Evolutionary conservation across 2,888 invertebrate genomes (phyloP).

Genomic region (Podotricha telesiphe): DNA sequence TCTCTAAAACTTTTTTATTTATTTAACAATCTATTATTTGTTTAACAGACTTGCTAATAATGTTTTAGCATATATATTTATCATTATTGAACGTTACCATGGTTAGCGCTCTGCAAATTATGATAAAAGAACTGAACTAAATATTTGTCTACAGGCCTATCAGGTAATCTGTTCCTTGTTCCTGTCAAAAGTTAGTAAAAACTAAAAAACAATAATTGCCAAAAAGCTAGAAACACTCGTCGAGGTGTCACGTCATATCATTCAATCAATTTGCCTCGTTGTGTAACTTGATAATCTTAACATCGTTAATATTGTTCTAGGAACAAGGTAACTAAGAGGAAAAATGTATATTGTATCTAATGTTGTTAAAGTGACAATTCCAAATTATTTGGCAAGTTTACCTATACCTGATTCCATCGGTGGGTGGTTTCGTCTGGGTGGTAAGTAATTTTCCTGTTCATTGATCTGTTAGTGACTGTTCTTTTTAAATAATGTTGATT

Average conservation of each 20-base stretch:
- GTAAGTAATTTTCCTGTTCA: conserved; percentile 70
- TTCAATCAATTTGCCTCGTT: conserved; percentile 22
- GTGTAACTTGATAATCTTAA: conserved; percentile 32
- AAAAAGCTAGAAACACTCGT: neutral
- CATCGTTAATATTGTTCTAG: neutral
- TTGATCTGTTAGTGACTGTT: neutral
- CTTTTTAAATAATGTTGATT: neutral
- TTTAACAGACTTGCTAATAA: no score
- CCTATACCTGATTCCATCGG: conserved; percentile 93
- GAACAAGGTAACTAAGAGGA: neutral
- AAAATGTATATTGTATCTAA: conserved; percentile 88
- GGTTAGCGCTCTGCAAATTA: no score
- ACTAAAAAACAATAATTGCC: neutral
- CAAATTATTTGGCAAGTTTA: conserved; percentile 91
- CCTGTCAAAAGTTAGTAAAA: neutral
- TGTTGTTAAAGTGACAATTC: conserved; percentile 90
- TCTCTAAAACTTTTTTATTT: no score
- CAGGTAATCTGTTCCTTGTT: no score
- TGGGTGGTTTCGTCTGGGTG: conserved; percentile 93
- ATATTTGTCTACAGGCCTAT: no score
- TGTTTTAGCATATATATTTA: no score
- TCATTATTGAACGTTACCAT: no score
- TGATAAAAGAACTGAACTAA: no score
- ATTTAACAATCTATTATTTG: no score
- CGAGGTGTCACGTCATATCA: conserved; percentile 9